Base-by-base conservation (phyloP, 2,113 vertebrate genomes). In the Epinephelus fuscoguttatus region DNA sequence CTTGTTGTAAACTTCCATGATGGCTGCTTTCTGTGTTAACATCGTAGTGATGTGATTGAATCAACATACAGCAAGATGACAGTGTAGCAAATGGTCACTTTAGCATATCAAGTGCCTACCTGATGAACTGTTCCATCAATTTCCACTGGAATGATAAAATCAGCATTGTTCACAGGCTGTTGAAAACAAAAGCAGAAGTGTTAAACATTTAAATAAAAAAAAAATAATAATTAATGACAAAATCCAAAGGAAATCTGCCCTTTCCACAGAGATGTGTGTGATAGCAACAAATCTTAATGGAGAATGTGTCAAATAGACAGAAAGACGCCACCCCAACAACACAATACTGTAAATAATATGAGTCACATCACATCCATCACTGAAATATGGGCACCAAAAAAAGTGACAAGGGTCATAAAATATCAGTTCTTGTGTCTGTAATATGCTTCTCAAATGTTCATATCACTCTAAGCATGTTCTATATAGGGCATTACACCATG, bases 71-170 rank as follows among this genome's bases (percentile, higher is more conserved):
- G 9, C 4, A 13, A 23, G 12, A 70, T 2, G 50, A 23, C 19
- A 64, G 25, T 23, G 18, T 25, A 67, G 14, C 1, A 56, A 71
- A 75, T 17, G 21, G 0, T 56, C 17, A 37, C 3, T 45, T 50
- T 15, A 61, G 8, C 27, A 23, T 27, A 6, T 62, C 1, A 49
- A 21, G 10, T 70, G 13, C 94, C 88, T 94, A 97, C 97, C 97
- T 98, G 97, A 87, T 98, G 96, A 90, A 97, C 92, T 19, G 95
- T 95, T 85, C 97, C 97, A 93, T 98, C 97, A 47, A 98, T 98
- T 91, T 98, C 97, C 93, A 98, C 97, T 55, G 97, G 97, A 95
- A 97, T 98, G 96, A 97, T 97, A 95, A 97, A 98, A 94, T 98
- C 97, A 2, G 97, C 97, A 62, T 98, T 97, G 95, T 96, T 97